phyloP scores from a whole-genome alignment of 2,888 invertebrate species.

The Metalampra italica region DNA sequence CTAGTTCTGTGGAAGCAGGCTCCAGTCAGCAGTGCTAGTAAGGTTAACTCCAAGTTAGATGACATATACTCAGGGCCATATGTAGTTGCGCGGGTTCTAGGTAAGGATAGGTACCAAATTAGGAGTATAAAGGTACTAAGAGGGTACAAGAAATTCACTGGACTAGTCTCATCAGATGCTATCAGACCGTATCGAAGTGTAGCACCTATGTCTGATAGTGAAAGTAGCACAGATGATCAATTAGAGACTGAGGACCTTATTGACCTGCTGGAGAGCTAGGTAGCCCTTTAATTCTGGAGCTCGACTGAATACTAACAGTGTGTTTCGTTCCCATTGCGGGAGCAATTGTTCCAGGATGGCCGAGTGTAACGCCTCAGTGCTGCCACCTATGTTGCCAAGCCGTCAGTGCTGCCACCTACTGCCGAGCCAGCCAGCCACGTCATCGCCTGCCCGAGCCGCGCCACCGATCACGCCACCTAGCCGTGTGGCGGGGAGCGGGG shows the following conservation, averaged over 20 bases:
- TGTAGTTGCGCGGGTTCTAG: not conserved
- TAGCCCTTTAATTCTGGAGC: no score
- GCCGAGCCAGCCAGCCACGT: no score
- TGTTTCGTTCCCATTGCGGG: not conserved
- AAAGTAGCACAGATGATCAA: not conserved
- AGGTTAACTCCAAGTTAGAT: not conserved
- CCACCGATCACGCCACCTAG: no score
- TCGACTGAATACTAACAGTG: no score
- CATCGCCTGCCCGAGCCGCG: no score
- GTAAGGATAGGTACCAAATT: slow-evolving; percentile 1
- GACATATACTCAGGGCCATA: not conserved
- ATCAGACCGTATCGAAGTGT: not conserved
- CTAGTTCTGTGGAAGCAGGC: not conserved
- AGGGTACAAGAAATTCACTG: slow-evolving; percentile 1
- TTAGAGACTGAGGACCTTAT: not conserved
- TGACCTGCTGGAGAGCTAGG: not conserved
- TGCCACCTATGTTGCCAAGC: no score
- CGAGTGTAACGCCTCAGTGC: no score
- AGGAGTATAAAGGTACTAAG: not conserved
- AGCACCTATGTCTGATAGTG: not conserved
- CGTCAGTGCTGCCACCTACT: no score
- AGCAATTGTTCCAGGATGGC: not conserved
- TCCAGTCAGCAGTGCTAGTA: not conserved
- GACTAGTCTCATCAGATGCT: not conserved
- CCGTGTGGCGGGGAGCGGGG: no score